Evolutionary conservation across 2,113 vertebrate species (phyloP), one percentile per base, ranked within the genome.

Genomic region (Ameiurus melas): DNA sequence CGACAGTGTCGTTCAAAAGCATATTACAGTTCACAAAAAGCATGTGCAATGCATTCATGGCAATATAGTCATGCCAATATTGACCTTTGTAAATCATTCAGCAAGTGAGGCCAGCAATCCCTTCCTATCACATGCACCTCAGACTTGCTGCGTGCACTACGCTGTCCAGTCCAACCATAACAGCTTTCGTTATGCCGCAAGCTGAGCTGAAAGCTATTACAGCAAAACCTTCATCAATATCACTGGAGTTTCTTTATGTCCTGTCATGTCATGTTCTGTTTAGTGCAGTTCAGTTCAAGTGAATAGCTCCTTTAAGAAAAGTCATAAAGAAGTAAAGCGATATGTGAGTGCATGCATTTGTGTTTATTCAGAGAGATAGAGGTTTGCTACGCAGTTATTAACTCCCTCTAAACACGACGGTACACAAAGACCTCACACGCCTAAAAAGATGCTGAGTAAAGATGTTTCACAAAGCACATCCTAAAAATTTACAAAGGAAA

Each of bases 1-100:
- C 81, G 88, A 92, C 73, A 62, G 85, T 89, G 81, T 93, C 90
- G 87, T 90, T 92, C 90, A 93, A 93, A 92, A 90, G 53, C 89
- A 85, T 89, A 43, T 83, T 71, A 90, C 87, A 51, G 81, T 91
- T 36, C 78, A 90, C 89, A 90, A 89, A 89, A 92, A 91, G 89
- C 90, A 85, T 91, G 89, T 89, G 86, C 90, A 89, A 60, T 88
- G 82, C 85, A 91, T 90, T 84, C 85, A 88, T 88, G 81, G 17
- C n/a, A 19, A 79, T 60, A 81, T 79, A 90, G 53, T 58, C 86
- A 92, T 85, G 90, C 60, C 86, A 85, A 83, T 81, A 84, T 68
- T 80, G 86, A 55, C 79, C 36, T 77, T 78, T 70, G 25, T 89
- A 85, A 89, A 90, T 86, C 86, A 73, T 55, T 83, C 84, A 53